A percentile compares a stretch with the other conserved stretches of the same genome.
Evolutionary conservation across 2,797 vertebrate species (phyloP).

Genomic region (Champsocephalus esox): DNA sequence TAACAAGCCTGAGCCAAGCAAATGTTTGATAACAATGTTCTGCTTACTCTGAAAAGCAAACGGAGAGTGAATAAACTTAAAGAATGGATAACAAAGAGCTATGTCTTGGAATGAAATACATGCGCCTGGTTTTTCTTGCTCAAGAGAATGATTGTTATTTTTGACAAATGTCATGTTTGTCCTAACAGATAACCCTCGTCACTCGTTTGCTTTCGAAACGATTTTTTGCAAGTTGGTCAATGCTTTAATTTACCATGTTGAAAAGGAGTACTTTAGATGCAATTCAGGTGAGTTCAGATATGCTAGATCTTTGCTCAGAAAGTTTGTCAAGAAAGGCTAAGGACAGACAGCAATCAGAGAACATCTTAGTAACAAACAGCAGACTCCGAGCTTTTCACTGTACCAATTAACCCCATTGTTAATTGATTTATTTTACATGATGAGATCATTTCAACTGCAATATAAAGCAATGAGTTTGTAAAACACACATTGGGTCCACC

Average conservation of each 20-base stretch:
- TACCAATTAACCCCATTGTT: not conserved
- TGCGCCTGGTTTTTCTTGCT: not conserved
- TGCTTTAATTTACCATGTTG: not conserved
- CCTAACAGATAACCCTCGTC: constrained; percentile 1
- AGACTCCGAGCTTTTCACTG: not conserved
- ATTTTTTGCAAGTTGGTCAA: not conserved
- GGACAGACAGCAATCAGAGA: not conserved
- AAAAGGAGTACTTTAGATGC: not conserved
- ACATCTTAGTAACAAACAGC: not conserved
- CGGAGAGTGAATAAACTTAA: not conserved
- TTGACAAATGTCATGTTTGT: constrained; percentile 15
- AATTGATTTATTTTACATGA: not conserved
- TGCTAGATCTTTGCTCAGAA: not conserved
- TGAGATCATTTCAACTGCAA: not conserved
- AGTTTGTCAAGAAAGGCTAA: not conserved
- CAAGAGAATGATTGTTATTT: constrained; percentile 3
- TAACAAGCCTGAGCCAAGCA: not conserved
- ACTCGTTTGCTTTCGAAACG: not conserved
- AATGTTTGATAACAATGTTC: not conserved
- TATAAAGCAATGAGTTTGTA: not conserved
- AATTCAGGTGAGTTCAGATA: not conserved
- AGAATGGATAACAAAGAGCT: not conserved
- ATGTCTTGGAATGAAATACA: not conserved
- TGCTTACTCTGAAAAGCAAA: not conserved
- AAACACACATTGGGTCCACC: not conserved